Conservation (phyloP, 2,113 vertebrate genomes). For the Hemichromis elongatus region DNA sequence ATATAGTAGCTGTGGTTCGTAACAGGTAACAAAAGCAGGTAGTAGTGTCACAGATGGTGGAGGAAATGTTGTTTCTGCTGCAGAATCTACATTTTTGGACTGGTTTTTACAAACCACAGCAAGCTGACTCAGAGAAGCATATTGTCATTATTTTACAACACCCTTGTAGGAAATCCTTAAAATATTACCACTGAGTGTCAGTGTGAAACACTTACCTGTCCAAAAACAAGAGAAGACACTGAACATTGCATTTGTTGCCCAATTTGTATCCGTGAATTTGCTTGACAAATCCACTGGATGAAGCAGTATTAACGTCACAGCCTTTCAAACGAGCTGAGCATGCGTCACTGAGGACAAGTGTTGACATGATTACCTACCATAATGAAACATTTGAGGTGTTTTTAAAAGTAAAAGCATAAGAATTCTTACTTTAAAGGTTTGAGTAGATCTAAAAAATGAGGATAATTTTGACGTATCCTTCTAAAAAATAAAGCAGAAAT, state of each 20-base stretch:
- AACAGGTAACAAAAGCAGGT: not conserved
- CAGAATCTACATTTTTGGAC: not conserved
- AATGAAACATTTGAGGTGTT: not conserved
- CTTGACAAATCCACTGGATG: not conserved
- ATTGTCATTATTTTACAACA: not conserved
- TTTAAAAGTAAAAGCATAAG: not conserved
- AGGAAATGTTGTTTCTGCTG: not conserved
- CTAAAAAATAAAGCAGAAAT: not conserved
- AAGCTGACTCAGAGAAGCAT: not conserved
- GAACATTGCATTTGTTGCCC: not conserved
- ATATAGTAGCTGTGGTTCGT: not conserved
- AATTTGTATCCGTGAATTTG: not conserved
- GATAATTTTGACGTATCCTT: not conserved
- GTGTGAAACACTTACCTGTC: too few relatives aligned
- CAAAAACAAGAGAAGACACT: not conserved
- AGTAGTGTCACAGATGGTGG: not conserved
- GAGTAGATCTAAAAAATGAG: not conserved
- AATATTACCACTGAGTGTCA: too few relatives aligned
- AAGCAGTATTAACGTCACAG: not conserved
- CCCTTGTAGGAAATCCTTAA: not conserved
- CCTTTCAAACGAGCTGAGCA: not conserved
- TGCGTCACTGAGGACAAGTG: not conserved
- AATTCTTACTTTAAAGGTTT: not conserved
- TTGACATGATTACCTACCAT: not conserved
- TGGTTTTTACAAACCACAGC: not conserved